These are phyloP conservation scores for Trichopria drosophilae DNA, from an alignment of 2,888 invertebrate species.

Conservation along the genomic window DNA sequence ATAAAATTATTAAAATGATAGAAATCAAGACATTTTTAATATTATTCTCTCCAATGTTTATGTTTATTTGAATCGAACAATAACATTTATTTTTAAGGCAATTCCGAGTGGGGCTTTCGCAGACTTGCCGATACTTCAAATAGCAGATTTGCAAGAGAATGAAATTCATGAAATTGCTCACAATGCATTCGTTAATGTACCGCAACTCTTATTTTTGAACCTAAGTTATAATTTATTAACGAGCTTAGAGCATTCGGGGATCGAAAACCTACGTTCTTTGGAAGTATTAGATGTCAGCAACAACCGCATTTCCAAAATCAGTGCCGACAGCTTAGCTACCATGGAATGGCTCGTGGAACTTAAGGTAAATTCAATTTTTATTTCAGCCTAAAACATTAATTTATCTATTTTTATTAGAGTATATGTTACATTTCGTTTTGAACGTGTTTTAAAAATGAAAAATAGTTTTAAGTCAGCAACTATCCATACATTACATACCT, in stretches of 20 bases:
- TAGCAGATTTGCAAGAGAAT: slow-evolving; percentile 80
- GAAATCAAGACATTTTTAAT: neutral
- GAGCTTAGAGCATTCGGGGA: slow-evolving; percentile 74
- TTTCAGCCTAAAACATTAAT: too few species aligned
- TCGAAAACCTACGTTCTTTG: slow-evolving; percentile 73
- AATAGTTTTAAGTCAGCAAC: too few species aligned
- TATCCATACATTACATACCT: too few species aligned
- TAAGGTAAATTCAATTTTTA: slow-evolving; percentile 59
- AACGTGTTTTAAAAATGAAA: too few species aligned
- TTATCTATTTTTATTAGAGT: too few species aligned
- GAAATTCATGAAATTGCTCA: slow-evolving; percentile 71
- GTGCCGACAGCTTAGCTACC: slow-evolving; percentile 68
- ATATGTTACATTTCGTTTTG: too few species aligned
- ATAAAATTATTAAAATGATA: too few species aligned
- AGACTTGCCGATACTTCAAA: slow-evolving; percentile 73
- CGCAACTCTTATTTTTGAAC: slow-evolving; percentile 79
- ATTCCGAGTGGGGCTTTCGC: slow-evolving; percentile 77
- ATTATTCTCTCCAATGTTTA: neutral
- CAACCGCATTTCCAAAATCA: slow-evolving; percentile 72
- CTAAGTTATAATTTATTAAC: slow-evolving; percentile 79
- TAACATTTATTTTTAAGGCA: slow-evolving; percentile 40
- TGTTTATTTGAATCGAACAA: neutral
- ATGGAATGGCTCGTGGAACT: slow-evolving; percentile 87
- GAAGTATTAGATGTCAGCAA: slow-evolving; percentile 85
- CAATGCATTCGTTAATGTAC: slow-evolving; percentile 76